These are phyloP conservation scores for Callimico goeldii DNA, from an alignment of 2,797 vertebrate genomes.

Conservation along the genomic window DNA sequence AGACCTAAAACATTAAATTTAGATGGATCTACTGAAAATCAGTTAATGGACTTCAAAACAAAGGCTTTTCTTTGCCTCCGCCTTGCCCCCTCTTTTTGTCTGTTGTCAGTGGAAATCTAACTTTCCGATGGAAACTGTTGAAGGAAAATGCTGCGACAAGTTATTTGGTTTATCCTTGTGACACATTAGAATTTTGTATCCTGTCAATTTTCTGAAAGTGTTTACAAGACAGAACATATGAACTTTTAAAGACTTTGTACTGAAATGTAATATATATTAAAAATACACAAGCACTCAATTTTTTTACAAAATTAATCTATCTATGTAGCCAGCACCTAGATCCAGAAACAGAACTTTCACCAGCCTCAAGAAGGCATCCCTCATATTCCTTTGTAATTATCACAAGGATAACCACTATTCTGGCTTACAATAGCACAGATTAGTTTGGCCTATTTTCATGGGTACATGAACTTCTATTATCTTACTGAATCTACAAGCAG, in stretches of 20 bases:
- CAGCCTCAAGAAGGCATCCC: background rate
- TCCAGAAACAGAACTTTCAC: background rate
- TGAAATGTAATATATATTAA: background rate
- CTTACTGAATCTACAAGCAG: background rate
- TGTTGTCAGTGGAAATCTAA: background rate
- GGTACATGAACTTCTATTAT: background rate
- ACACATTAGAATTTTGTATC: background rate
- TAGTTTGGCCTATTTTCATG: background rate
- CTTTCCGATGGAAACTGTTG: background rate
- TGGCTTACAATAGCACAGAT: background rate
- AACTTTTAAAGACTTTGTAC: background rate
- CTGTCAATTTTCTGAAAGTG: background rate
- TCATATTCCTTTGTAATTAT: background rate
- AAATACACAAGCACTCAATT: background rate
- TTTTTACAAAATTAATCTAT: background rate
- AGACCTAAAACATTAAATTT: background rate
- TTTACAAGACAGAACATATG: background rate
- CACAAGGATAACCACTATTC: background rate
- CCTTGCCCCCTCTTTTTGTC: background rate
- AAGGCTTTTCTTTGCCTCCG: conserved; percentile 13
- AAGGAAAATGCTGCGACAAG: background rate
- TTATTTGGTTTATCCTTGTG: background rate
- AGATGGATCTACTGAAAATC: background rate
- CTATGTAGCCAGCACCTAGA: background rate
- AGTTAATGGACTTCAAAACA: background rate